Base-by-base conservation (phyloP, 1,140 invertebrate genomes). In the Cyclargus thomasi region DNA sequence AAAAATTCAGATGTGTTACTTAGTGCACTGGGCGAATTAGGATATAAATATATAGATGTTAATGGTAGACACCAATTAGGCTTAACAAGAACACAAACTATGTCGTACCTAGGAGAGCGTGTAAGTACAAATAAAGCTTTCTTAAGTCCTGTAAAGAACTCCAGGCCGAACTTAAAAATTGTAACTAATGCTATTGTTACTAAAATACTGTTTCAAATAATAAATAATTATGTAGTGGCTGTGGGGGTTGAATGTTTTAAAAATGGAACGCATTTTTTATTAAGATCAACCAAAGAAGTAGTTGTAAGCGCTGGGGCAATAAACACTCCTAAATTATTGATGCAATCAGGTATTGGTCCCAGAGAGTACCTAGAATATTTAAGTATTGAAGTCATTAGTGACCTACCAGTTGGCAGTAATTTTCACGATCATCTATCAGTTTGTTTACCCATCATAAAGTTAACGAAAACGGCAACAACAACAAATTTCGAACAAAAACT, bases 361-460 rank as follows among this genome's bases (percentile, higher is more conserved):
- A 83, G 84, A 75, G 82, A 88, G 21, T 90, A 92, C 65, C 80
- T 91, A 68, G 82, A 91, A 73, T 88, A 88, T 71, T 75, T 92
- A 67, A 86, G 88, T 36, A 92, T 95, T 16, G 77, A 88, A 10
- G 77, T 93, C 0, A 74, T 92, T 8, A 72, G 86, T 59, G 93
- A 95, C 76, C 86, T 95, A 14, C 93, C 94, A 0, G 95, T 96
- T 0, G 95, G 95, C 0, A 81, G 92, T n/a, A 96, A 96, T 82
- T 92, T 96, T 2, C 93, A 94, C 65, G 94, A 94, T 75, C 94
- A 95, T 66, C 36, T 88, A 36, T 85, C 89, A n/a, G 80, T 89
- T 6, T 91, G 92, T 73, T 91, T 93, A 17, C 79, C 93, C 0
- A 85, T 94, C 0, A 92, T 92, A 66, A 88, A 84, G 65, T 53